Evolutionary conservation across 2,113 vertebrate genomes (phyloP).

Genomic region (Phoxinus phoxinus): DNA sequence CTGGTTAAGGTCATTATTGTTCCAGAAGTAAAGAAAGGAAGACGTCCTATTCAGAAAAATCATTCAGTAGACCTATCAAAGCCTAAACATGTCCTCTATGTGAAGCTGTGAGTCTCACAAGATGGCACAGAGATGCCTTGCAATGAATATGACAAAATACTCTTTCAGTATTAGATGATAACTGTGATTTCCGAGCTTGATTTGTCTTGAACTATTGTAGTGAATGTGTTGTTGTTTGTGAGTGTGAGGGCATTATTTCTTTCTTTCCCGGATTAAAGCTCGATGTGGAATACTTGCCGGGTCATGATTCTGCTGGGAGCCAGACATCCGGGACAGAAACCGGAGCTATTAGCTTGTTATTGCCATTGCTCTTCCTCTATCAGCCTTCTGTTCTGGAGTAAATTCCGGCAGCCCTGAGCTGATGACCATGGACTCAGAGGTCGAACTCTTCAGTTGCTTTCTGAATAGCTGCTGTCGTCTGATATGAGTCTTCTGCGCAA

Average conservation of each 20-base stretch:
- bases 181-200: neutral
- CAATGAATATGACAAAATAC: neutral
- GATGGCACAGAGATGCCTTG: neutral
- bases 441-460: constrained; percentile 31
- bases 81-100: too few relatives aligned
- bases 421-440: constrained; percentile 14
- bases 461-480: constrained; percentile 47
- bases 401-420: neutral
- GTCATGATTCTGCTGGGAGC: constrained; percentile 14
- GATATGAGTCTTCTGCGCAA: constrained; percentile 27
- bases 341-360: constrained; percentile 33
- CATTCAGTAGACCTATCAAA: too few relatives aligned
- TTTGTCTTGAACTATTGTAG: neutral
- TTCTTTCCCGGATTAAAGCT: neutral
- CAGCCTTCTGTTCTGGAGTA: constrained; percentile 30
- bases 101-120: neutral
- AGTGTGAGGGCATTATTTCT: neutral
- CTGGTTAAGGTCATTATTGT: too few relatives aligned
- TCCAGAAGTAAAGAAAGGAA: too few relatives aligned
- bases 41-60: too few relatives aligned
- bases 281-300: constrained; percentile 10
- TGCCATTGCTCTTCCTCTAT: constrained; percentile 21
- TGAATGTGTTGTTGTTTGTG: neutral
- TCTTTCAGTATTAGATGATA: neutral
- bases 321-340: constrained; percentile 7